Evolutionary conservation across 2,113 vertebrate genomes (phyloP), one percentile per base, ranked within the genome.

Genomic region (Chloropsis cyanopogon): DNA sequence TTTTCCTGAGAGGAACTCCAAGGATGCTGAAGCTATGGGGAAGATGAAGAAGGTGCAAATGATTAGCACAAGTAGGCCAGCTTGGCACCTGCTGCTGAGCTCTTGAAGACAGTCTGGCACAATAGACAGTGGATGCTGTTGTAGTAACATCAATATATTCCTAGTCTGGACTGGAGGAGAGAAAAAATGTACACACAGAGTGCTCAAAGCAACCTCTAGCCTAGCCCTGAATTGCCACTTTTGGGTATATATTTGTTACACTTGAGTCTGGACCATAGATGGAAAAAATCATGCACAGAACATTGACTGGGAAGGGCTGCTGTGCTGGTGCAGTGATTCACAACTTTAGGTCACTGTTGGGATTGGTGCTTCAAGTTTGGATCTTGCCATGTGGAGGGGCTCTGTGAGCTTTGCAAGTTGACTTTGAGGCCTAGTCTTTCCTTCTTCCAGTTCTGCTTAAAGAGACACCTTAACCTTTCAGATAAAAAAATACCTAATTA

Each of bases 321-420:
- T 83, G 54, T 75, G 71, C 13, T 82, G 66, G 20, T 63, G 76
- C 47, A 37, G 64, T 47, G 52, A 84, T 90, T 95, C 64, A 75
- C 68, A 53, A 0, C 49, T 78, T 52, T 6, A 44, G 42, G 60
- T 75, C 0, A 0, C 69, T 78, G 54, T 63, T 2, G 7, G 47
- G 79, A 42, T 59, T 94, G 80, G 33, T 83, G 61, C 71, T 73
- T 93, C 82, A 81, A 31, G 71, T 92, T 85, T 73, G 59, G 31
- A 44, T 66, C 42, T 81, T 88, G 53, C 64, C 53, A 12, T 25
- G 73, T 81, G 39, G 37, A 44, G 52, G 16, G 49, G 21, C 49
- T 83, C 75, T 83, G 14, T 75, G 61, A 59, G 46, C 35, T 70
- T 46, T 60, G 26, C 26, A 49, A n/a, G n/a, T 54, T 52, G 54